Conservation (phyloP, 1,140 invertebrate species). For the Paraescarpia echinospica region DNA sequence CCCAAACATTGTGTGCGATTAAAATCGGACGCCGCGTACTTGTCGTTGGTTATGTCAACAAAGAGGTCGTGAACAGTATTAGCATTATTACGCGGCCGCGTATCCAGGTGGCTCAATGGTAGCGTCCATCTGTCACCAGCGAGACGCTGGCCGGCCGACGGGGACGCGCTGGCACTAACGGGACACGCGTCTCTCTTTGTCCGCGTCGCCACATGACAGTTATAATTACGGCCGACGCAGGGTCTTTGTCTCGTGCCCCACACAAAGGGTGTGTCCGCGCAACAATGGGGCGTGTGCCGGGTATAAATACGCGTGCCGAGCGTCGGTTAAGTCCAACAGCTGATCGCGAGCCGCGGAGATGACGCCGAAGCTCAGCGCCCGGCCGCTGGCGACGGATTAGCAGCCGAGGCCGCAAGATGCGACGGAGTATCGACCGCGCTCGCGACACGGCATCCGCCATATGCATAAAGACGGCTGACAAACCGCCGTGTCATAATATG, state of each 20-base stretch:
- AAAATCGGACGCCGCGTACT: neutral
- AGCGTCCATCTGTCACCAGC: neutral
- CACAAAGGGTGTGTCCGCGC: conserved; percentile 2
- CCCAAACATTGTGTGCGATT: neutral
- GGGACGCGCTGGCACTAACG: neutral
- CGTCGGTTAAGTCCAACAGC: neutral
- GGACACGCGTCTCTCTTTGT: neutral
- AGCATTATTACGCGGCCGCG: neutral
- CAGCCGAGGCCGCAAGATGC: neutral
- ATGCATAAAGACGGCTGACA: neutral
- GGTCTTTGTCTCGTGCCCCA: neutral
- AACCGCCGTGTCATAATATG: neutral
- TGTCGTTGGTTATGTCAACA: neutral
- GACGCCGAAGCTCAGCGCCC: neutral
- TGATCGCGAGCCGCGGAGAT: neutral
- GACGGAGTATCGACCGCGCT: neutral
- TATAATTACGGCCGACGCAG: neutral
- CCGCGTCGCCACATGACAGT: neutral
- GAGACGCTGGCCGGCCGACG: neutral
- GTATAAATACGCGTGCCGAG: neutral
- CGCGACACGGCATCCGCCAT: neutral
- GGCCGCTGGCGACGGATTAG: neutral
- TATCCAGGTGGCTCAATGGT: neutral
- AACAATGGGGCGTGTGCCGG: neutral
- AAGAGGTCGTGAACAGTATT: neutral